These are phyloP conservation scores for Papilio machaon DNA, from an alignment of 1,140 invertebrate genomes.

Conservation along the genomic window DNA sequence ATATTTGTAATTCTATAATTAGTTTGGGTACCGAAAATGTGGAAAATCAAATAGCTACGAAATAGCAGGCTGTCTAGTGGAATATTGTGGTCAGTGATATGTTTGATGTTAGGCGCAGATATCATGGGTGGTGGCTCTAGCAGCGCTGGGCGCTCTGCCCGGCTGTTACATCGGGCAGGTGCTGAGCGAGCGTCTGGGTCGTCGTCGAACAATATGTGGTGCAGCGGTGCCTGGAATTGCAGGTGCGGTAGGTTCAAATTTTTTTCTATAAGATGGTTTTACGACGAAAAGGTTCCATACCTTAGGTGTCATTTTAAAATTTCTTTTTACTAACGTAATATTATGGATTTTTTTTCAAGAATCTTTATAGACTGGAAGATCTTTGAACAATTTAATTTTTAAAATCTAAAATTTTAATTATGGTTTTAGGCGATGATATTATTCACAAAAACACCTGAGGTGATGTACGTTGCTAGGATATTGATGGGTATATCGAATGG, in stretches of 20 bases:
- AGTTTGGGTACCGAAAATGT: no score
- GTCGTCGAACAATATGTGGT: slow-evolving; percentile 84
- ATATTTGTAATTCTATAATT: no score
- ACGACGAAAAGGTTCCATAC: no score
- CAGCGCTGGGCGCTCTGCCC: slow-evolving; percentile 85
- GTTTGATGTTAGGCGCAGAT: slow-evolving; percentile 66
- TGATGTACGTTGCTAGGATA: slow-evolving; percentile 82
- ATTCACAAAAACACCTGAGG: slow-evolving; percentile 70
- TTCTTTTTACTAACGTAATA: no score
- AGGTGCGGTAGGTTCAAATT: slow-evolving; percentile 70
- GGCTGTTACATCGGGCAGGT: slow-evolving; percentile 83
- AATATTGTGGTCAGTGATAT: no score
- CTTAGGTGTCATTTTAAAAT: no score
- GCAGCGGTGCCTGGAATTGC: slow-evolving; percentile 82
- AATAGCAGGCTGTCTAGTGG: no score
- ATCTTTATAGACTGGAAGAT: no score
- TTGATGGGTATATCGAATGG: slow-evolving; percentile 84
- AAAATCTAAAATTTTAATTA: no score
- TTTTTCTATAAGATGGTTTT: not conserved
- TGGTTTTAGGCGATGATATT: slow-evolving; percentile 85
- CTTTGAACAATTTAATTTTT: no score
- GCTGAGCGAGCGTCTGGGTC: slow-evolving; percentile 84
- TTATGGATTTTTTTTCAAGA: no score
- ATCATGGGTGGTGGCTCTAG: slow-evolving; percentile 87
- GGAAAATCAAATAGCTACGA: no score